These are phyloP conservation scores for Oeneis ivallda DNA, from an alignment of 2,888 invertebrate genomes.

Conservation along the genomic window DNA sequence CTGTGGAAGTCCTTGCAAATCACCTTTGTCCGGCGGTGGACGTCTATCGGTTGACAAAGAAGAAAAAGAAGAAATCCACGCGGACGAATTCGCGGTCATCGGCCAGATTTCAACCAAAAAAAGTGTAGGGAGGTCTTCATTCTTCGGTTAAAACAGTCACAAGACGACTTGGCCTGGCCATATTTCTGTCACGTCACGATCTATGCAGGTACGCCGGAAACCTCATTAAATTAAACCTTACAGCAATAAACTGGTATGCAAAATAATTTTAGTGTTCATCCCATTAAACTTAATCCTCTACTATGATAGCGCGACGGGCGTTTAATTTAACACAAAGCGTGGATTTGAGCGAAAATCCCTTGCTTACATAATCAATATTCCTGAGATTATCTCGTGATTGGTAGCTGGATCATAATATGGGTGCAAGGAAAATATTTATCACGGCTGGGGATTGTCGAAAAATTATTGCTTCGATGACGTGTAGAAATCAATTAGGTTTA, in stretches of 20 bases:
- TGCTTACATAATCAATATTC: slow-evolving; percentile 2
- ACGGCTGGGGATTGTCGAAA: too few relatives aligned
- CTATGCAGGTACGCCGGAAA: not conserved
- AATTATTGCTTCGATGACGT: too few relatives aligned
- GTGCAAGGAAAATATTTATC: not conserved
- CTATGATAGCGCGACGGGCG: slow-evolving; percentile 4
- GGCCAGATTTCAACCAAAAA: too few relatives aligned
- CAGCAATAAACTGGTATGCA: not conserved
- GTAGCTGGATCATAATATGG: not conserved
- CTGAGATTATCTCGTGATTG: slow-evolving; percentile 3
- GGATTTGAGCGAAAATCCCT: slow-evolving; percentile 10
- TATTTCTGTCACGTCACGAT: not conserved
- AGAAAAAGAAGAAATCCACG: too few relatives aligned
- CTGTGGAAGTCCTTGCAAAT: too few relatives aligned
- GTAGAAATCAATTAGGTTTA: too few relatives aligned
- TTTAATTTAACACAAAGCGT: slow-evolving; percentile 19
- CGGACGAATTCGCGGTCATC: too few relatives aligned
- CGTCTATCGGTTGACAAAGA: too few relatives aligned
- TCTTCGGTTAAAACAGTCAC: too few relatives aligned
- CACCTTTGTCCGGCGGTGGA: too few relatives aligned
- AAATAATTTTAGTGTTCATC: slow-evolving; percentile 16
- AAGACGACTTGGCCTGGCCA: not conserved
- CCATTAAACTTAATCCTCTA: slow-evolving; percentile 21
- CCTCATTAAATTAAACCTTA: not conserved
- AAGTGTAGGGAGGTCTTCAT: too few relatives aligned